A percentile compares a stretch with the other conserved stretches of the same genome.
Conservation (phyloP, 2,888 invertebrate species). For the Agrochola litura region DNA sequence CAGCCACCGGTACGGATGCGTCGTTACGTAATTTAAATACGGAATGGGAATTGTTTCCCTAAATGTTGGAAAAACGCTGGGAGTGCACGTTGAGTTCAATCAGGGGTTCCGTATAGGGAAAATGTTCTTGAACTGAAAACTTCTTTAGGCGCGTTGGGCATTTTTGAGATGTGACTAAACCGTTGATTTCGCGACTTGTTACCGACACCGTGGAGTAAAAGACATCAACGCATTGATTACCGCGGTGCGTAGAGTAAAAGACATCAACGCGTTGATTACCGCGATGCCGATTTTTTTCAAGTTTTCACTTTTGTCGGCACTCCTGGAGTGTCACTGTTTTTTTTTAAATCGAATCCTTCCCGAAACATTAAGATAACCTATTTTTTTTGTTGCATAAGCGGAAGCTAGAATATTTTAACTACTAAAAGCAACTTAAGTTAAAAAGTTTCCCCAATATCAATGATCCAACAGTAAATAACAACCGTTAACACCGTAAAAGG, state of each 20-base stretch:
- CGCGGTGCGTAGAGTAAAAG: no score
- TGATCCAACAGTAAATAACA: not conserved
- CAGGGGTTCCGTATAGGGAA: conserved; percentile 27
- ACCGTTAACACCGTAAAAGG: not conserved
- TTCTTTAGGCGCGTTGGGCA: no score
- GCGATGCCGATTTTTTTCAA: no score
- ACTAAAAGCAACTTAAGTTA: not conserved
- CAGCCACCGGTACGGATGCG: conserved; percentile 48
- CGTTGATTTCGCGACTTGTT: no score
- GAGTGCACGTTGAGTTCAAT: conserved; percentile 9
- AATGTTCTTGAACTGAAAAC: not conserved
- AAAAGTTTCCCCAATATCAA: not conserved
- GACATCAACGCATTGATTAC: no score
- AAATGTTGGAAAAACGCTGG: conserved; percentile 60
- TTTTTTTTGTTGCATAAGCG: not conserved
- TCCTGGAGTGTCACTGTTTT: no score
- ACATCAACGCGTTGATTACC: no score
- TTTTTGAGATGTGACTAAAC: no score
- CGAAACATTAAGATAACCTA: not conserved
- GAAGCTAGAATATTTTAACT: not conserved
- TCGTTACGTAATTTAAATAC: conserved; percentile 64
- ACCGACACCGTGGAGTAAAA: no score
- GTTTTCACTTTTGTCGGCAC: no score
- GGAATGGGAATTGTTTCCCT: conserved; percentile 60
- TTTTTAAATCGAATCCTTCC: not conserved